Evolutionary conservation across 2,888 invertebrate genomes (phyloP), one percentile per base, ranked within the genome.

Genomic region (Zygothrica quintamaculata): DNA sequence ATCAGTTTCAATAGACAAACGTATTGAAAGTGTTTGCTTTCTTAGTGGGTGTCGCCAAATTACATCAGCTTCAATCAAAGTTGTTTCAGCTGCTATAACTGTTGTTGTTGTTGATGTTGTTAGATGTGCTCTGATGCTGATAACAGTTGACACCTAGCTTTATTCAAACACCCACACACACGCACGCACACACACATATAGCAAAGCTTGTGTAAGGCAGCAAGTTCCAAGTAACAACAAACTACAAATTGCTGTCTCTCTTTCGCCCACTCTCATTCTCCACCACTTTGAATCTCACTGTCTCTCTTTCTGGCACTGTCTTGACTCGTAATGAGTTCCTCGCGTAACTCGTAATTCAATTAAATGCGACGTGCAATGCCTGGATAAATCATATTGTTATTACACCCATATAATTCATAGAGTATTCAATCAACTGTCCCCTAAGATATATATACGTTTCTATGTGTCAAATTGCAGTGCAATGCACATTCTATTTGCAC

Each of bases 261-360:
- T n/a, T n/a, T n/a, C n/a, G n/a, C n/a, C n/a, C n/a, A n/a, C n/a
- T n/a, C n/a, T n/a, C n/a, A n/a, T n/a, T n/a, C n/a, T n/a, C n/a
- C n/a, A n/a, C n/a, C n/a, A n/a, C n/a, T n/a, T n/a, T n/a, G n/a
- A n/a, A n/a, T n/a, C n/a, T n/a, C n/a, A n/a, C n/a, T n/a, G n/a
- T n/a, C n/a, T n/a, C n/a, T n/a, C n/a, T n/a, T n/a, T n/a, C n/a
- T n/a, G n/a, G n/a, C n/a, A n/a, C n/a, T 34, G 15, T 40, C 58
- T 37, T 13, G 13, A 26, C 48, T 39, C 44, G 37, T 26, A 44
- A 39, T 48, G 66, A 60, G 47, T 68, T 62, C 57, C 68, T 57
- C 53, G 53, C 52, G 42, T 22, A 50, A 34, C n/a, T 55, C 51
- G 67, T 53, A 73, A 72, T 68, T 72, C 50, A 73, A 72, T 72